These are phyloP conservation scores for Brachionus rubens DNA, from an alignment of 1,140 invertebrate species.

Conservation along the genomic window DNA sequence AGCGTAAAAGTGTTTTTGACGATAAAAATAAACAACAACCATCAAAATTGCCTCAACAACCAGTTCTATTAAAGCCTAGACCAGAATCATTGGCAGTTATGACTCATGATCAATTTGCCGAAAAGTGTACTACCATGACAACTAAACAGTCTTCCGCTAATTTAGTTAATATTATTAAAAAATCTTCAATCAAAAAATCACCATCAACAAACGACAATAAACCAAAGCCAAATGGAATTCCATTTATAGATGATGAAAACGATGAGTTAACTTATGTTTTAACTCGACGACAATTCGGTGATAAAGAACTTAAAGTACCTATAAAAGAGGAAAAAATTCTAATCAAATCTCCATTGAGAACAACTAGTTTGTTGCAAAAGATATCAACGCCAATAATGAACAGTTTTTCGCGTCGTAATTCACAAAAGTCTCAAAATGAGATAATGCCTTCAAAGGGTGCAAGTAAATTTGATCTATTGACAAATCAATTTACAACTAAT, in stretches of 20 bases:
- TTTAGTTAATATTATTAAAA: no score
- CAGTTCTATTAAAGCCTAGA: neutral
- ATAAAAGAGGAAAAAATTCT: conserved; percentile 41
- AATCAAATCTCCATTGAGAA: conserved; percentile 23
- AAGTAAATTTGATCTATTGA: conserved; percentile 35
- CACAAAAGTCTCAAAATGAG: conserved; percentile 5
- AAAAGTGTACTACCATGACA: neutral
- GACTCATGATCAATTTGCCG: conserved; percentile 9
- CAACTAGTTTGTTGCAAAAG: conserved; percentile 32
- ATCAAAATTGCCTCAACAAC: neutral
- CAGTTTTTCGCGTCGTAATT: neutral
- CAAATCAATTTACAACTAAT: conserved; percentile 9
- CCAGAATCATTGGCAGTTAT: conserved; percentile 35
- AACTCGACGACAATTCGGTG: conserved; percentile 9
- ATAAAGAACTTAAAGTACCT: neutral
- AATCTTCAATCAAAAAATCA: conserved; percentile 8
- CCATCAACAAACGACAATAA: neutral
- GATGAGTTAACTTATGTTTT: conserved; percentile 43
- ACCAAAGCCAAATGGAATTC: no score
- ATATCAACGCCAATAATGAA: conserved; percentile 38
- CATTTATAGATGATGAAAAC: conserved; percentile 35
- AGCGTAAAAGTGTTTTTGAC: neutral
- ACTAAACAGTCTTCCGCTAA: conserved; percentile 18
- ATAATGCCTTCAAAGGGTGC: neutral
- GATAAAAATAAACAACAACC: neutral